Conservation (phyloP, 1,140 invertebrate genomes). For the Subanguina moxae region DNA sequence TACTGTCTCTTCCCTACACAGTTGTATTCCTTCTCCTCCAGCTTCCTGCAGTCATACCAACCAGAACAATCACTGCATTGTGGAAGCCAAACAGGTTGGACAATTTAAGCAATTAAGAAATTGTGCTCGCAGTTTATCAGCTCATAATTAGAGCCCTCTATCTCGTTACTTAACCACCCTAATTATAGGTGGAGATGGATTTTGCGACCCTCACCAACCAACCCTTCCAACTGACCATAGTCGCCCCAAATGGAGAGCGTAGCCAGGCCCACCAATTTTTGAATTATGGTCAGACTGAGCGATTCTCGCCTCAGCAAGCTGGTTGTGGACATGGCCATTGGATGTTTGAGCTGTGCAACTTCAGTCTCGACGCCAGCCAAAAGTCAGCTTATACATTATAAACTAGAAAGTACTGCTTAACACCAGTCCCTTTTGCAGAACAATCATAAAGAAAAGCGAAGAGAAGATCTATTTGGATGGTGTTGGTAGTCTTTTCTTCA, state of each 20-base stretch:
- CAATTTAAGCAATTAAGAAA: constrained; percentile 17
- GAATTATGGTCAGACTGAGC: constrained; percentile 19
- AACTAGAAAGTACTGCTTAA: no score
- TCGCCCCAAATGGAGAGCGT: constrained; percentile 26
- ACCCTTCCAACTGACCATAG: constrained; percentile 19
- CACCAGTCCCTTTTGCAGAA: constrained; percentile 1
- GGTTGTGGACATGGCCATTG: constrained; percentile 36
- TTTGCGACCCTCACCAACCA: constrained; percentile 21
- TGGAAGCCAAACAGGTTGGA: constrained; percentile 15
- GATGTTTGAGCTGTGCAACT: constrained; percentile 15
- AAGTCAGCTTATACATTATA: neutral
- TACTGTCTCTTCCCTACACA: neutral
- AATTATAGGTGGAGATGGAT: constrained; percentile 27
- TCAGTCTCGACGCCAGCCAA: constrained; percentile 7
- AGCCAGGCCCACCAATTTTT: constrained; percentile 4
- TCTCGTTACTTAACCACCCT: neutral
- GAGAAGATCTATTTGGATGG: constrained; percentile 29
- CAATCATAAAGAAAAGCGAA: constrained; percentile 16
- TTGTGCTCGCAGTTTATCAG: neutral
- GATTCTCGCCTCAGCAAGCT: constrained; percentile 16
- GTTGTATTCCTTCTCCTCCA: neutral
- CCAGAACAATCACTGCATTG: constrained; percentile 1
- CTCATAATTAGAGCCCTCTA: neutral
- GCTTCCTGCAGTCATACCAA: neutral
- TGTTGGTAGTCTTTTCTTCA: constrained; percentile 32